Conservation (phyloP, 1,140 invertebrate species). For the Drosophila carrolli region DNA sequence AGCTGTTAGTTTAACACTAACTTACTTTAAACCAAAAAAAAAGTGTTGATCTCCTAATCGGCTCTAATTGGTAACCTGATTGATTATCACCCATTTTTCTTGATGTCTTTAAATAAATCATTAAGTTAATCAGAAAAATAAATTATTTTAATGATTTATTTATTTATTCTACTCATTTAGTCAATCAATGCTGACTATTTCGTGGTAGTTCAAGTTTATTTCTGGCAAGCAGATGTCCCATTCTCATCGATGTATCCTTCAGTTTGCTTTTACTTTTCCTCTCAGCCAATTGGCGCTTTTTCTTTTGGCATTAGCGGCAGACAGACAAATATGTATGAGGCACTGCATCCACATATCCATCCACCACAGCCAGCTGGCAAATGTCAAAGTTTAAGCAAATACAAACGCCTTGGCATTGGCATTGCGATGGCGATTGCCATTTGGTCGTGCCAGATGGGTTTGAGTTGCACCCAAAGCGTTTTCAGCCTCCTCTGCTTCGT, state of each 20-base stretch:
- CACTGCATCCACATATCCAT: slow-evolving; percentile 38
- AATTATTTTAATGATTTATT: not conserved
- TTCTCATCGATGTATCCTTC: slow-evolving; percentile 22
- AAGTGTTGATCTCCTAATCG: too few species aligned
- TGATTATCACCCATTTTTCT: not conserved
- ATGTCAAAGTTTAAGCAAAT: slow-evolving; percentile 80
- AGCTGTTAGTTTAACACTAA: too few species aligned
- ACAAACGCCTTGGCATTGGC: slow-evolving; percentile 58
- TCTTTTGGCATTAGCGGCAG: slow-evolving; percentile 48
- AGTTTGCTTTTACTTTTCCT: slow-evolving; percentile 47
- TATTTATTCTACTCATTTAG: not conserved
- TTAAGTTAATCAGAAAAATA: too few species aligned
- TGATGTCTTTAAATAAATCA: not conserved
- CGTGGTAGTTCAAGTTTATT: not conserved
- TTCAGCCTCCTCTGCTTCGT: slow-evolving; percentile 44
- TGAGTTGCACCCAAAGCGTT: slow-evolving; percentile 72
- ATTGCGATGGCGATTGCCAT: slow-evolving; percentile 37
- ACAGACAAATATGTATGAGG: slow-evolving; percentile 45
- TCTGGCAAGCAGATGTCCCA: not conserved
- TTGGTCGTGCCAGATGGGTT: slow-evolving; percentile 64
- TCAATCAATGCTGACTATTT: not conserved
- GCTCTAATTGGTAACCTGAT: too few species aligned
- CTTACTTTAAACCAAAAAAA: too few species aligned
- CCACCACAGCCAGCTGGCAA: slow-evolving; percentile 61
- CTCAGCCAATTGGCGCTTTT: slow-evolving; percentile 57